Conservation (phyloP, 1,140 invertebrate genomes). For the Condylostylus longicornis region DNA sequence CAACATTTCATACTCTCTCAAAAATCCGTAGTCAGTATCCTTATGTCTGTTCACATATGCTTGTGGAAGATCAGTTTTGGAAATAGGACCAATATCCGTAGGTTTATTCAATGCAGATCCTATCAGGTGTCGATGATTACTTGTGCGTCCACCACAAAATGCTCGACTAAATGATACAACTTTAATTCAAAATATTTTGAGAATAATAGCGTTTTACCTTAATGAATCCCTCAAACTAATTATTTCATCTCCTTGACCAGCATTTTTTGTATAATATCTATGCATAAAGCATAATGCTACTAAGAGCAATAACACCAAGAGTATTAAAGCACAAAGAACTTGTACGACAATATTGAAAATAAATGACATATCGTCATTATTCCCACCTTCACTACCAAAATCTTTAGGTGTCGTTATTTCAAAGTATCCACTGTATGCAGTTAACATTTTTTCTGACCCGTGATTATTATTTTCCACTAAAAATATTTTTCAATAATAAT, state of each 20-base stretch:
- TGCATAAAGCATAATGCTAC: conserved; percentile 53
- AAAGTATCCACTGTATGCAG: conserved; percentile 42
- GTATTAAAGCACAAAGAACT: conserved; percentile 44
- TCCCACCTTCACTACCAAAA: too few relatives aligned
- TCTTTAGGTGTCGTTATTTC: conserved; percentile 32
- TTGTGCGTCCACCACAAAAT: conserved; percentile 24
- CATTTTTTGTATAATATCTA: conserved; percentile 50
- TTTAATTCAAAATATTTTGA: neutral
- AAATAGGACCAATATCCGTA: conserved; percentile 67
- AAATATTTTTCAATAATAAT: conserved; percentile 2
- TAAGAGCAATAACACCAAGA: conserved; percentile 48
- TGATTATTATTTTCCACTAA: conserved; percentile 18
- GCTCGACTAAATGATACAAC: conserved; percentile 13
- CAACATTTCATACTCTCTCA: conserved; percentile 71
- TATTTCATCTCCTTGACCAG: conserved; percentile 60
- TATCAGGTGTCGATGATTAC: conserved; percentile 29
- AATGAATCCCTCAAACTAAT: conserved; percentile 52
- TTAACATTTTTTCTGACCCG: conserved; percentile 19
- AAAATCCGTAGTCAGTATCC: conserved; percentile 76
- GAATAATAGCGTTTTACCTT: conserved; percentile 33
- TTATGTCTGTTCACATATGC: conserved; percentile 65
- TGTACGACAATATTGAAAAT: conserved; percentile 33
- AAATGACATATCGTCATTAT: conserved; percentile 15
- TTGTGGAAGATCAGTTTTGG: conserved; percentile 49
- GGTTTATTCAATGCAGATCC: conserved; percentile 41